A percentile compares a stretch with the other conserved stretches of the same genome.
Conservation (phyloP, 1,140 invertebrate species). For the Choristoneura fumiferana region DNA sequence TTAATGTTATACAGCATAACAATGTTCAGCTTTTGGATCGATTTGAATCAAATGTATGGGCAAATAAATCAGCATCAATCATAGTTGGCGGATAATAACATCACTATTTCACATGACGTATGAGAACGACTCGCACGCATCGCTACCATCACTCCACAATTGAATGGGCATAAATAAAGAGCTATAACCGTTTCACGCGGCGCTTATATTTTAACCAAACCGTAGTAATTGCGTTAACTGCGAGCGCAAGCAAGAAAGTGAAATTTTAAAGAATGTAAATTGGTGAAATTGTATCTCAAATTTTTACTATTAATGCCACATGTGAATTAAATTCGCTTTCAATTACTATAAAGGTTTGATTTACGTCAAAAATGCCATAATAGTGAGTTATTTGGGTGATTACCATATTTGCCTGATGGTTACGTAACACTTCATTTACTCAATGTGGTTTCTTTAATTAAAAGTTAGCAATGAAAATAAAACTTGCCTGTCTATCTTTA, state of each 20-base stretch:
- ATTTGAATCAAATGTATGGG: neutral
- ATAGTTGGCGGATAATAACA: slow-evolving; percentile 10
- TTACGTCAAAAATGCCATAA: slow-evolving; percentile 13
- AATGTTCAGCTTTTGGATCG: slow-evolving; percentile 4
- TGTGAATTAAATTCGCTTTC: slow-evolving; percentile 13
- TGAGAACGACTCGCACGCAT: neutral
- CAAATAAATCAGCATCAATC: slow-evolving; percentile 9
- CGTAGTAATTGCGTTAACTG: slow-evolving; percentile 29
- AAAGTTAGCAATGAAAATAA: no score
- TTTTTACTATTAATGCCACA: slow-evolving; percentile 12
- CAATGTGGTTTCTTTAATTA: no score
- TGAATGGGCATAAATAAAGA: slow-evolving; percentile 17
- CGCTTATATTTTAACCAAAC: slow-evolving; percentile 24
- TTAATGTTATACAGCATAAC: slow-evolving; percentile 6
- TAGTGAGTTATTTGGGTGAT: neutral
- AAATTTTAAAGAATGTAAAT: slow-evolving; percentile 37
- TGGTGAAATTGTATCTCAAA: slow-evolving; percentile 34
- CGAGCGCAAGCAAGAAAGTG: slow-evolving; percentile 28
- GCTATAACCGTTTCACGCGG: neutral
- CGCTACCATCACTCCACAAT: neutral
- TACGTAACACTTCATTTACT: neutral
- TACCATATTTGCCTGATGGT: neutral
- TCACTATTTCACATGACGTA: slow-evolving; percentile 5
- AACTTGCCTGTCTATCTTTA: no score
- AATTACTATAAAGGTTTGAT: slow-evolving; percentile 2